Conservation (phyloP, 2,888 invertebrate species). For the Hemithea aestivaria region DNA sequence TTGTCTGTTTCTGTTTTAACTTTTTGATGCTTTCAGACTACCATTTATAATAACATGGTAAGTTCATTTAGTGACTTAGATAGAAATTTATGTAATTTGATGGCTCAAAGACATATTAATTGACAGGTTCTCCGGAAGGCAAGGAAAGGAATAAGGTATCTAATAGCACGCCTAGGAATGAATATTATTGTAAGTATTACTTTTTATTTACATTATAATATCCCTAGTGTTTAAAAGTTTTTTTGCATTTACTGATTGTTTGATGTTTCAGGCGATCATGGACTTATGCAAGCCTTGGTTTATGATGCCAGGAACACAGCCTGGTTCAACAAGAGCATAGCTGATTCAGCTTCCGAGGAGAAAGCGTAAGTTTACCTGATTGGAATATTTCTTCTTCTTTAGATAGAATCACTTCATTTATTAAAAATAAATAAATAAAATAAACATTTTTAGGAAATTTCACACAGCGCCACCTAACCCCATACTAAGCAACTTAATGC, state of each 20-base stretch:
- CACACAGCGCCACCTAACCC: no score
- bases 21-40: neutral
- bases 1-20: neutral
- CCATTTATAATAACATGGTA: neutral
- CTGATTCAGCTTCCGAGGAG: conserved; percentile 85
- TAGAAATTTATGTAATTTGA: conserved; percentile 6
- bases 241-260: neutral
- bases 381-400: no score
- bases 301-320: conserved; percentile 93
- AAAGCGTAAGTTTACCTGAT: conserved; percentile 69
- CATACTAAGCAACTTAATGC: no score
- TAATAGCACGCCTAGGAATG: conserved; percentile 64
- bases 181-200: conserved; percentile 74
- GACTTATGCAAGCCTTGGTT: conserved; percentile 89
- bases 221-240: no score
- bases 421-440: no score
- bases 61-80: neutral
- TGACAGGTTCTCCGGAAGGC: conserved; percentile 56
- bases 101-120: conserved; percentile 8
- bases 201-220: neutral
- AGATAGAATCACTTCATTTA: no score
- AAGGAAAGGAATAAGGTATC: conserved; percentile 61
- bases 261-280: conserved; percentile 84
- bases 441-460: no score
- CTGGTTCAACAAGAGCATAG: conserved; percentile 90